Evolutionary conservation across 2,113 vertebrate genomes (phyloP).

Genomic region (Poeciliopsis retropinna): DNA sequence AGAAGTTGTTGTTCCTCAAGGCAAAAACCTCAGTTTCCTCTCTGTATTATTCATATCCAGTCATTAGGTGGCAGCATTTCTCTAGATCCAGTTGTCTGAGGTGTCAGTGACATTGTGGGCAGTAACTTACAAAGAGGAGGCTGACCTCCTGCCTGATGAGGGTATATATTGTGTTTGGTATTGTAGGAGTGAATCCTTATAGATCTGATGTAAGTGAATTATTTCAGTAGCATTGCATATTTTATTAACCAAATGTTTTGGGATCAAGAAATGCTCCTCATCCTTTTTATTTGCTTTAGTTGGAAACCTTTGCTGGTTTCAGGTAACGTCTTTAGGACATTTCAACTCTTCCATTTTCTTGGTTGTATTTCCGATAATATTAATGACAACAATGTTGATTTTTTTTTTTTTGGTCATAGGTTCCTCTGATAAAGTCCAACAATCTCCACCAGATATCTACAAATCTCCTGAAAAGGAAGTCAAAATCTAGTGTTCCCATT

Average conservation of each 20-base stretch:
- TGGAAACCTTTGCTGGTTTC: slow-evolving; percentile 12
- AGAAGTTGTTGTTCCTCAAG: too few species aligned
- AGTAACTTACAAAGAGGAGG: not conserved
- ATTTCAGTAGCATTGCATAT: not conserved
- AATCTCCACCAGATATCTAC: slow-evolving; percentile 26
- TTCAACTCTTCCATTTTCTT: accelerated
- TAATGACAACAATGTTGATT: accelerated
- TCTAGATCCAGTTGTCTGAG: not conserved
- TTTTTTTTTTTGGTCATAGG: too few species aligned
- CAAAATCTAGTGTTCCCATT: slow-evolving; percentile 54
- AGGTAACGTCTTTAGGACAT: slow-evolving; percentile 19
- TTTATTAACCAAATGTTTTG: not conserved
- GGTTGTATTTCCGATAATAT: not conserved
- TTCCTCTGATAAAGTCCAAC: slow-evolving; percentile 24
- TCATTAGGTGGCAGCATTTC: not conserved
- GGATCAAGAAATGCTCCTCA: slow-evolving; percentile 2
- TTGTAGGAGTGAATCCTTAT: too few species aligned
- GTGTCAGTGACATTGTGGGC: not conserved
- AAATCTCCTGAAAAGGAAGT: not conserved
- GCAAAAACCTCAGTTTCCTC: too few species aligned
- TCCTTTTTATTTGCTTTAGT: not conserved
- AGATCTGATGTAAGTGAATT: too few species aligned
- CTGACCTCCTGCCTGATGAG: not conserved
- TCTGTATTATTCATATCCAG: not conserved
- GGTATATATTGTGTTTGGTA: not conserved